Evolutionary conservation across 1,140 invertebrate species (phyloP).

Genomic region (Zaprionus camerounensis): DNA sequence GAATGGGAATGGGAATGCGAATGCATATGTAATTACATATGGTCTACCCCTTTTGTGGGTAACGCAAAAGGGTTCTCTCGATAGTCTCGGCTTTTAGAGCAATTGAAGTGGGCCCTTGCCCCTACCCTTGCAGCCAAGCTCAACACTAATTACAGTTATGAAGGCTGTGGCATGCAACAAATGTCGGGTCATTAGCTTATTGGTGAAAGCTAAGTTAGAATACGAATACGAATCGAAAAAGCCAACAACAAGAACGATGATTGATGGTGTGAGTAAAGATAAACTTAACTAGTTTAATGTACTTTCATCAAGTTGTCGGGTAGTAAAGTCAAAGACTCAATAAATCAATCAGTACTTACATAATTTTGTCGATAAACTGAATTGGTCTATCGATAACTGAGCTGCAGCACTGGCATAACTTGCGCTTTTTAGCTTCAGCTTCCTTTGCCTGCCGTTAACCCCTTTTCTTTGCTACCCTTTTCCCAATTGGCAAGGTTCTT

Average conservation of each 20-base stretch:
- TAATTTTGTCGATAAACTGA: background rate
- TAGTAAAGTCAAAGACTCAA: background rate
- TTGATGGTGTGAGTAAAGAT: background rate
- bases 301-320: background rate
- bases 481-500: conserved; percentile 23
- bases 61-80: conserved; percentile 24
- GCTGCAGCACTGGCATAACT: background rate
- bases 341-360: background rate
- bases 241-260: background rate
- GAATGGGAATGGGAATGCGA: conserved; percentile 9
- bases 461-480: conserved; percentile 15
- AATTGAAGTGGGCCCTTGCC: conserved; percentile 50
- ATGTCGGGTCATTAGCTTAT: conserved; percentile 37
- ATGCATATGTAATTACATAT: conserved; percentile 45
- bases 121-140: conserved; percentile 1
- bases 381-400: background rate
- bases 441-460: background rate
- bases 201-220: conserved; percentile 58
- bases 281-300: background rate
- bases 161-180: conserved; percentile 15
- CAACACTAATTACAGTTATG: conserved; percentile 50
- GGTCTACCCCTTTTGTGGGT: conserved; percentile 40
- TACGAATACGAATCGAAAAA: conserved; percentile 21
- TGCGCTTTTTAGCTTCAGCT: background rate
- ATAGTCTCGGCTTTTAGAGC: conserved; percentile 26